Evolutionary conservation across 2,797 vertebrate species (phyloP).

Genomic region (Rhodeus uyekii): DNA sequence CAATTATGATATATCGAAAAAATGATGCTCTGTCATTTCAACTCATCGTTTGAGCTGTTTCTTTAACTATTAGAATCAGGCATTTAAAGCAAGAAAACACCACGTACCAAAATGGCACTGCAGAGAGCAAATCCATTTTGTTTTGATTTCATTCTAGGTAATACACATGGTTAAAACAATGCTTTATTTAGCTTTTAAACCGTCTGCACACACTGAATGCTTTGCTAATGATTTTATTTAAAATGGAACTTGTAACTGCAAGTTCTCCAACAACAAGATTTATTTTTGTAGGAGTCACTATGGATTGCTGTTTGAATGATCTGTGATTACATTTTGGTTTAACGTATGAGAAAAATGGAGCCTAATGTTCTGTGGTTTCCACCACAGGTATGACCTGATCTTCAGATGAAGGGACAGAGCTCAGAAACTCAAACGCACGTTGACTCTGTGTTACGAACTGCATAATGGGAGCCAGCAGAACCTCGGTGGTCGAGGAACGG

Average conservation of each 20-base stretch:
- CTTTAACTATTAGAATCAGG: background rate
- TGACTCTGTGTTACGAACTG: slow-evolving; percentile 75
- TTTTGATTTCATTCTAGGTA: slow-evolving; percentile 3
- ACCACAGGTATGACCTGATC: slow-evolving; percentile 4
- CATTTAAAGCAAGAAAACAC: background rate
- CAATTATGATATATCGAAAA: background rate
- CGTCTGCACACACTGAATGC: background rate
- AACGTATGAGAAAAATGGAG: background rate
- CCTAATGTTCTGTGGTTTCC: slow-evolving; percentile 44
- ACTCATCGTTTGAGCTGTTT: background rate
- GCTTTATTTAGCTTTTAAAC: background rate
- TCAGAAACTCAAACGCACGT: slow-evolving; percentile 73
- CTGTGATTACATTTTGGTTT: background rate
- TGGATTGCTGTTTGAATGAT: slow-evolving; percentile 2
- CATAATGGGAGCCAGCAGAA: slow-evolving; percentile 69
- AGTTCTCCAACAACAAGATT: background rate
- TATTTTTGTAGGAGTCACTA: background rate
- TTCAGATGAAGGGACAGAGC: slow-evolving; percentile 55
- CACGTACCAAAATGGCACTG: background rate
- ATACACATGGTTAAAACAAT: background rate
- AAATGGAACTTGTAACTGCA: background rate
- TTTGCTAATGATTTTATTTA: background rate
- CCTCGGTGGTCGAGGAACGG: slow-evolving; percentile 64
- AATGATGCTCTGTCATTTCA: background rate
- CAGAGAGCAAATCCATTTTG: background rate